Evolutionary conservation across 2,888 invertebrate species (phyloP), one percentile per base, ranked within the genome.

Genomic region (Metalampra italica): DNA sequence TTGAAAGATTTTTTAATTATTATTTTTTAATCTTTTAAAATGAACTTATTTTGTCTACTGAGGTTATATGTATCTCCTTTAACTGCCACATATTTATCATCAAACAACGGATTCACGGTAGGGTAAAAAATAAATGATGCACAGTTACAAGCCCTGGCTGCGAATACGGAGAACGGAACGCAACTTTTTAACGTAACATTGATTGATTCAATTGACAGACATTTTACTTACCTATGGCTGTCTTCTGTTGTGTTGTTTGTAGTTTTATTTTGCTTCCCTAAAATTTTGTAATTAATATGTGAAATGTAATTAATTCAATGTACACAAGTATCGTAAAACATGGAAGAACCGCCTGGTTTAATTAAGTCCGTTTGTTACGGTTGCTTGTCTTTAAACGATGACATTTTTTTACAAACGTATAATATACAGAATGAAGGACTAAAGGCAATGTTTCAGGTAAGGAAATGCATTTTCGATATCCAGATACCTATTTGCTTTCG

Each of bases 371-470:
- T 59, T 57, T 84, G 84, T 57, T 59, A 73, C 13, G 73, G 75
- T 0, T 85, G 85, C 64, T 63, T 85, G 34, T 54, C 58, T 50
- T 53, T 43, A 30, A 61, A 52, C n/a, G 62, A 66, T 22, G 72
- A 72, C 34, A 61, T 51, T 40, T 45, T 53, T 46, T 46, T 78
- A 44, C 56, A 68, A n/a, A 53, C 56, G 13, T 71, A 69, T 52
- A 53, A 59, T 42, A 54, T 83, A 34, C 59, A 65, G 52, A 68
- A 64, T 53, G 70, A 64, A n/a, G 52, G 66, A 29, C 54, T 83
- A 9, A 76, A 68, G 56, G 54, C 66, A n/a, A 53, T 78, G 52
- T 71, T 85, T 41, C 76, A 76, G 80, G 85, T 84, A 71, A 56
- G 0, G n/a, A 14, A 12, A 13, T 15, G 9, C 32, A 38, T 15